Evolutionary conservation across 2,797 vertebrate genomes (phyloP).

Genomic region (Yasuhikotakia modesta): DNA sequence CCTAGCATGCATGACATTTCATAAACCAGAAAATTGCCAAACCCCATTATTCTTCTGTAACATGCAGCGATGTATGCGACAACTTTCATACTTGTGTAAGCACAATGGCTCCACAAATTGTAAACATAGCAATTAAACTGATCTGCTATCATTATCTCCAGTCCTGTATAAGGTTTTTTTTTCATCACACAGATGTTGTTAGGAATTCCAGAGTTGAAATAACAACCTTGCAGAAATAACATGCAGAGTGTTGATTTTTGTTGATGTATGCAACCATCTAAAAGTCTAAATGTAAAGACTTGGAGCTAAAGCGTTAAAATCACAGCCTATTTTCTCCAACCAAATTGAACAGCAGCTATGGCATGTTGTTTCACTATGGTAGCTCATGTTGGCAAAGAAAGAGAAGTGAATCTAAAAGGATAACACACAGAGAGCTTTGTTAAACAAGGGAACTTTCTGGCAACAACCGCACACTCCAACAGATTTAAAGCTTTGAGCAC

Average conservation of each 20-base stretch:
- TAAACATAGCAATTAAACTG: constrained; percentile 28
- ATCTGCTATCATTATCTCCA: not conserved
- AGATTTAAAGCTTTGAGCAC: constrained; percentile 39
- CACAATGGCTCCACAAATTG: constrained; percentile 23
- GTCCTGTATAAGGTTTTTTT: constrained; percentile 19
- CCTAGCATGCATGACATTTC: constrained; percentile 30
- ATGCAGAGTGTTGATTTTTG: not conserved
- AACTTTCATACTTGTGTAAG: constrained; percentile 21
- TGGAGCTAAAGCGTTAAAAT: not conserved
- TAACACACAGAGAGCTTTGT: constrained; percentile 51
- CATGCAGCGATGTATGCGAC: constrained; percentile 29
- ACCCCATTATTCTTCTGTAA: constrained; percentile 38
- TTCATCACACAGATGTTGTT: not conserved
- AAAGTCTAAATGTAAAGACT: constrained; percentile 31
- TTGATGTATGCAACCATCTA: not conserved
- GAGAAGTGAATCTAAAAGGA: constrained; percentile 35
- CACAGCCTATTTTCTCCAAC: not conserved
- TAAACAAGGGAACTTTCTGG: constrained; percentile 53
- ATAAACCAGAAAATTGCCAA: constrained; percentile 37
- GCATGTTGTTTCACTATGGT: constrained; percentile 35
- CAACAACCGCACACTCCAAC: constrained; percentile 29
- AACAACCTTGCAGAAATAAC: not conserved
- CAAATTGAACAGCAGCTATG: constrained; percentile 29
- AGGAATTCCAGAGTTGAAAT: not conserved
- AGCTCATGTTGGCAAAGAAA: constrained; percentile 23